Conservation (phyloP, 1,140 invertebrate genomes). For the Meloidogyne hapla region DNA sequence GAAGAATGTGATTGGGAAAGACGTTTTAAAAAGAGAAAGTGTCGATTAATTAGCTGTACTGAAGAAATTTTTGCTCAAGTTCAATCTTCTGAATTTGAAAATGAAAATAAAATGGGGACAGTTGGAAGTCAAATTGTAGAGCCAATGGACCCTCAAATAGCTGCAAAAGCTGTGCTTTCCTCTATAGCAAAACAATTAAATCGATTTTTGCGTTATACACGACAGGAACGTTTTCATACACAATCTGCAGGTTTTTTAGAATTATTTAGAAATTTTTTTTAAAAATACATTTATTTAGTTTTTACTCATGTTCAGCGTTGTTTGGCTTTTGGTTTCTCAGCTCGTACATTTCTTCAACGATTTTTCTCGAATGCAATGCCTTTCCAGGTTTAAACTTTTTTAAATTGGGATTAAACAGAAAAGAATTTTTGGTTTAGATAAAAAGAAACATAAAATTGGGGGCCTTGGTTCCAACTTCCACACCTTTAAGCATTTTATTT, state of each 20-base stretch:
- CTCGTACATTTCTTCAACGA: slow-evolving; percentile 43
- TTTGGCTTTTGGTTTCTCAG: slow-evolving; percentile 46
- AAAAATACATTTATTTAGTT: not conserved
- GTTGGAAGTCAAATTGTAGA: slow-evolving; percentile 36
- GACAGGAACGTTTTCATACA: slow-evolving; percentile 21
- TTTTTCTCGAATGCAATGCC: slow-evolving; percentile 37
- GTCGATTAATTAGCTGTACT: slow-evolving; percentile 38
- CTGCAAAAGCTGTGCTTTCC: slow-evolving; percentile 40
- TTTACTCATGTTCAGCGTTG: slow-evolving; percentile 42
- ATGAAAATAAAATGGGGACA: not conserved
- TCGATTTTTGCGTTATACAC: slow-evolving; percentile 38
- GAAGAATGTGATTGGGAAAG: slow-evolving; percentile 45
- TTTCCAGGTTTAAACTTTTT: not conserved
- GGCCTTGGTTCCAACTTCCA: no score
- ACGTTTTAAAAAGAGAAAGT: slow-evolving; percentile 41
- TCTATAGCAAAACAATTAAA: slow-evolving; percentile 41
- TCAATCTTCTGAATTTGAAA: slow-evolving; percentile 22
- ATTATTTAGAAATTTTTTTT: no score
- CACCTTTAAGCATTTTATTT: no score
- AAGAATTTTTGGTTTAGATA: not conserved
- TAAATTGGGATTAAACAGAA: no score
- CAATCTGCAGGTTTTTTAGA: slow-evolving; percentile 12
- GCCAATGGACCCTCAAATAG: slow-evolving; percentile 33
- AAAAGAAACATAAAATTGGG: no score
- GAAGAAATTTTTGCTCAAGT: slow-evolving; percentile 52